Evolutionary conservation across 2,113 vertebrate species (phyloP), one percentile per base, ranked within the genome.

Genomic region (Planiliza haematocheilus): DNA sequence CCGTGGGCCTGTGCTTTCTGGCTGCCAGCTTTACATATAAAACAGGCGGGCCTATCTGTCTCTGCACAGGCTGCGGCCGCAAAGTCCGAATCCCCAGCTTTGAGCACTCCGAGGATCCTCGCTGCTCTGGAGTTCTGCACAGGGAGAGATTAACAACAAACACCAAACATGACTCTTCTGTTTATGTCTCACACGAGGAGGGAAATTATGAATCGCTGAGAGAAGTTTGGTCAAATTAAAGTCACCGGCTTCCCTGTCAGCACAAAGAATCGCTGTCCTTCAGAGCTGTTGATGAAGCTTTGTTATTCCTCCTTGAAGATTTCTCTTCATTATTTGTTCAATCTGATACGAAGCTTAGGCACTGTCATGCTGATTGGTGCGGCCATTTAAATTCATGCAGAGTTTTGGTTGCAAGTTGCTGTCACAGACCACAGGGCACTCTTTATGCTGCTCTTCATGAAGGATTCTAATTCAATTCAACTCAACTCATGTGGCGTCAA

Each of bases 11-110:
- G 52, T 81, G 82, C 83, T 85, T 90, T 89, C 75, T 86, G 83
- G 73, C 83, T 82, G 68, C 79, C 88, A 90, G 90, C 89, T 93
- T 92, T 92, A 92, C 89, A 92, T 92, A 88, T 92, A 91, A 93
- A 92, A 88, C 84, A 92, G 86, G 78, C 83, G 12, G 70, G 87
- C 86, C 81, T 93, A 93, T 93, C 89, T 91, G 87, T 79, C 89
- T 88, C 56, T 67, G 79, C 77, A 67, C 90, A 91, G 90, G 82
- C 91, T 84, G 83, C 21, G 57, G 81, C 81, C 79, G 81, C 89
- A 91, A 88, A 91, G 89, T 91, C 87, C 38, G 77, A 86, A 86
- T 86, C 71, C 79, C 79, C 83, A 76, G 84, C 83, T 87, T 79
- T 84, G 70, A 89, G 70, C 66, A 74, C 85, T 78, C 82, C 8